Conservation (phyloP, 2,888 invertebrate species). For the Cistogaster globosa region DNA sequence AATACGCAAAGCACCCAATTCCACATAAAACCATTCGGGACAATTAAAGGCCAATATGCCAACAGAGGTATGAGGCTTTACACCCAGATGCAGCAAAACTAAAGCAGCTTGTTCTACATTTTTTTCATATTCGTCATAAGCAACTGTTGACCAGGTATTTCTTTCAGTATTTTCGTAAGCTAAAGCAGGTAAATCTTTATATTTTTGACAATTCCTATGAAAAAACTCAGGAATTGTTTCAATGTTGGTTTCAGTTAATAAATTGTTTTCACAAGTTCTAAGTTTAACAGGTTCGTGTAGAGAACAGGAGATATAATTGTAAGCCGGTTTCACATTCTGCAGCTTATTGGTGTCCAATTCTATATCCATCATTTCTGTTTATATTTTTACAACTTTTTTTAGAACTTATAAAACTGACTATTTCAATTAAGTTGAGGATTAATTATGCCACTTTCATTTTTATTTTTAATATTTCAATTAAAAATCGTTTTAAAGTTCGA, state of each 20-base stretch:
- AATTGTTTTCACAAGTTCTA: constrained; percentile 78
- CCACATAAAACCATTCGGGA: constrained; percentile 94
- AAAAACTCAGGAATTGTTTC: constrained; percentile 89
- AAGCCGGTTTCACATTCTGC: constrained; percentile 83
- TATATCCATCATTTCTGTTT: background rate
- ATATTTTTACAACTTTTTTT: too few species aligned
- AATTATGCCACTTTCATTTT: too few species aligned
- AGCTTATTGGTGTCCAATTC: background rate
- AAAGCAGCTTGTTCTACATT: constrained; percentile 90
- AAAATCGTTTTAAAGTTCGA: too few species aligned
- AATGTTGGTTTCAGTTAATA: constrained; percentile 84
- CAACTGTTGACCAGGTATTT: constrained; percentile 85
- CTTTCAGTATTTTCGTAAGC: constrained; percentile 83
- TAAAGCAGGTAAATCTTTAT: constrained; percentile 87
- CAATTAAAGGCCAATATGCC: constrained; percentile 95
- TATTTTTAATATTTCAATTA: too few species aligned
- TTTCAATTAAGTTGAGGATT: too few species aligned
- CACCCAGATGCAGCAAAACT: constrained; percentile 91
- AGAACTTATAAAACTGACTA: too few species aligned
- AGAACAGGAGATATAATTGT: constrained; percentile 84
- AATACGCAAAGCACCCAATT: constrained; percentile 92
- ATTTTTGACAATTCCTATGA: constrained; percentile 85
- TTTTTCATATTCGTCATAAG: constrained; percentile 89
- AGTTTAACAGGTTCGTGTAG: constrained; percentile 87
- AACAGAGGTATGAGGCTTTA: constrained; percentile 89